These are phyloP conservation scores for Apis laboriosa DNA, from an alignment of 1,140 invertebrate species.

Conservation along the genomic window DNA sequence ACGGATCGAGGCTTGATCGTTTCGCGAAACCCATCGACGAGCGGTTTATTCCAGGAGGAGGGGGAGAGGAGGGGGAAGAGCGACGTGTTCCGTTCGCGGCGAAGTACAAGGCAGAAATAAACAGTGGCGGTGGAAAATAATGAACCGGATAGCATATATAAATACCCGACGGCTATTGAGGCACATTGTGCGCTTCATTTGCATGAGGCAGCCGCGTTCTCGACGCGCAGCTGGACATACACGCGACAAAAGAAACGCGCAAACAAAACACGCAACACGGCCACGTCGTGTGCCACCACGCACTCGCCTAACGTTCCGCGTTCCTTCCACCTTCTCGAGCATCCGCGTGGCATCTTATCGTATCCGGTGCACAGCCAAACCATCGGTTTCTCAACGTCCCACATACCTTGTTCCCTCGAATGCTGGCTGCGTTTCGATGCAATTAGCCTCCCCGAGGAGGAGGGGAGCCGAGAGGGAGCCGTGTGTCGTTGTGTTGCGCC, in stretches of 20 bases:
- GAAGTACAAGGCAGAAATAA: slow-evolving; percentile 52
- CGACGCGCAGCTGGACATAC: slow-evolving; percentile 68
- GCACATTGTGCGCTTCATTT: slow-evolving; percentile 65
- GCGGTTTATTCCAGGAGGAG: too few species aligned
- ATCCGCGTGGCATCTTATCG: background rate
- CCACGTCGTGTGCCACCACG: slow-evolving; percentile 23
- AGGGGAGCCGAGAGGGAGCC: background rate
- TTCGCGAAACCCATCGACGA: too few species aligned
- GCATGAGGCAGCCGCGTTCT: slow-evolving; percentile 64
- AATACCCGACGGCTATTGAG: slow-evolving; percentile 62
- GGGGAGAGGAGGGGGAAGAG: too few species aligned
- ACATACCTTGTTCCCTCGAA: slow-evolving; percentile 24
- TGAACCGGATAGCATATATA: slow-evolving; percentile 67
- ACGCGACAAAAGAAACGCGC: slow-evolving; percentile 69
- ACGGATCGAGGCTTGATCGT: too few species aligned
- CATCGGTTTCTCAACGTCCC: background rate
- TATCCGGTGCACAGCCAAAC: background rate
- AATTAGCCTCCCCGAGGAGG: background rate
- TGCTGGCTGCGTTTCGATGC: background rate
- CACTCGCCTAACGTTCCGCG: slow-evolving; percentile 2
- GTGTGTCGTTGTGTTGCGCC: background rate
- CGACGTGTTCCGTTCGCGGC: slow-evolving; percentile 6
- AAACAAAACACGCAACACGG: slow-evolving; percentile 68
- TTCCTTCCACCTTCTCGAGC: background rate
- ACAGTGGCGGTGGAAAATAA: slow-evolving; percentile 61